Base-by-base conservation (phyloP, 2,797 vertebrate species). In the Melopsittacus undulatus region DNA sequence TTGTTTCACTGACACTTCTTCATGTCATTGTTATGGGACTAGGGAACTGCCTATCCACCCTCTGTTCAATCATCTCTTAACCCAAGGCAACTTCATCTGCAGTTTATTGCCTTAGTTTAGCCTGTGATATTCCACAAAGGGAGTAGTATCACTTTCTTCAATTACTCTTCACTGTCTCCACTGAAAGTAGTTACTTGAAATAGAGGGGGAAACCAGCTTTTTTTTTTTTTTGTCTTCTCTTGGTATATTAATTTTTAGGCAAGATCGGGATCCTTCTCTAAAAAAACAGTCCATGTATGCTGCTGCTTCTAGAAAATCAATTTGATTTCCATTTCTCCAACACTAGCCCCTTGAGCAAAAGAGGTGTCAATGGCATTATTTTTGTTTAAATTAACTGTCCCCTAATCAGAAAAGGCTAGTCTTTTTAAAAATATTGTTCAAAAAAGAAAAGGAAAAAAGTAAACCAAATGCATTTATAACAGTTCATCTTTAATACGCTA, bases 181-280 rank as follows among this genome's bases (percentile, higher is more conserved):
- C 9, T 74, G 43, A 57, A 68, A 62, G 10, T 36, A 29, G 26
- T 32, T 42, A 19, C 17, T 52, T 77, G 38, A 64, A 70, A 62
- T 18, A 70, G 40, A 49, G 13, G 18, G 5, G 18, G 46, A 46
- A 7, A 0, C 23, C 2, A 26, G 9, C 5, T 40, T 30, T 43
- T 45, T 42, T 23, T 42, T 23, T 14, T 51, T 42, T 23, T 59
- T 10, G 10, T 59, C 23, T 34, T 38, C 40, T 29, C 13, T 68
- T 56, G 13, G 6, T 32, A 16, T 52, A 15, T 49, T 62, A 40
- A n/a, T 49, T 73, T 74, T 68, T 73, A 45, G 36, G 21, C 21
- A 38, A 49, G n/a, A 36, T 30, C 15, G 29, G 51, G 29, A 54
- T 54, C 29, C 18, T 54, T 54, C 30, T 54, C 11, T 59, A 59